Conservation (phyloP, 2,797 vertebrate species). For the Knipowitschia caucasica region DNA sequence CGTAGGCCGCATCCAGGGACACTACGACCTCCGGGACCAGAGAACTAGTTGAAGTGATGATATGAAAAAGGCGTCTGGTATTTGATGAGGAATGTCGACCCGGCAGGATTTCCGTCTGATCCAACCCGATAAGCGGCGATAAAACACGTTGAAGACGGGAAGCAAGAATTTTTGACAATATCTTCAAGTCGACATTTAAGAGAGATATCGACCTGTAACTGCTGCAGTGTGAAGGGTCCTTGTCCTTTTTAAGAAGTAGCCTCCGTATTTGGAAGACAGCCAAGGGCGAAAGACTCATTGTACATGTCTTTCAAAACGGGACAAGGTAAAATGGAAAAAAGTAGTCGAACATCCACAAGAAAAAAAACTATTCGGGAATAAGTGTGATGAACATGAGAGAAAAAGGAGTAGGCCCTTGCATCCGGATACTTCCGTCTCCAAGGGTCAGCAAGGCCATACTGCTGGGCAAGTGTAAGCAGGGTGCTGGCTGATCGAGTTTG, state of each 20-base stretch:
- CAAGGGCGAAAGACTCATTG: slow-evolving; percentile 4
- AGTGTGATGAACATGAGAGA: not conserved
- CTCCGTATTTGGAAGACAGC: not conserved
- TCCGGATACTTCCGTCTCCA: not conserved
- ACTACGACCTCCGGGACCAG: not conserved
- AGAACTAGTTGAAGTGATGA: not conserved
- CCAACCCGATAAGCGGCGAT: not conserved
- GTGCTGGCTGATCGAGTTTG: not conserved
- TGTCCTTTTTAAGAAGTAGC: slow-evolving; percentile 10
- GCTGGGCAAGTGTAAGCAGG: not conserved
- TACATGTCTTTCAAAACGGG: slow-evolving; percentile 5
- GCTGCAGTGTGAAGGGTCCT: not conserved
- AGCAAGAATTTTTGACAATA: slow-evolving; percentile 9
- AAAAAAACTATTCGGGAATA: not conserved
- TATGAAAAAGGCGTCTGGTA: not conserved
- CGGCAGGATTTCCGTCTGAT: not conserved
- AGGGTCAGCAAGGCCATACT: not conserved
- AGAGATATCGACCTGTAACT: slow-evolving; percentile 8
- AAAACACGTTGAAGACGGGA: not conserved
- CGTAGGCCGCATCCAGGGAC: not conserved
- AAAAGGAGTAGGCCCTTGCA: not conserved
- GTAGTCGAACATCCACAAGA: not conserved
- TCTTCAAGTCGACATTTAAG: slow-evolving; percentile 5
- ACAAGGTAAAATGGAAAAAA: not conserved
- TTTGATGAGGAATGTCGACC: not conserved